Percentiles rank a stretch among this genome's conserved stretches.
These are phyloP conservation scores for Gerris lacustris DNA, from an alignment of 2,888 invertebrate genomes.

Conservation along the genomic window DNA sequence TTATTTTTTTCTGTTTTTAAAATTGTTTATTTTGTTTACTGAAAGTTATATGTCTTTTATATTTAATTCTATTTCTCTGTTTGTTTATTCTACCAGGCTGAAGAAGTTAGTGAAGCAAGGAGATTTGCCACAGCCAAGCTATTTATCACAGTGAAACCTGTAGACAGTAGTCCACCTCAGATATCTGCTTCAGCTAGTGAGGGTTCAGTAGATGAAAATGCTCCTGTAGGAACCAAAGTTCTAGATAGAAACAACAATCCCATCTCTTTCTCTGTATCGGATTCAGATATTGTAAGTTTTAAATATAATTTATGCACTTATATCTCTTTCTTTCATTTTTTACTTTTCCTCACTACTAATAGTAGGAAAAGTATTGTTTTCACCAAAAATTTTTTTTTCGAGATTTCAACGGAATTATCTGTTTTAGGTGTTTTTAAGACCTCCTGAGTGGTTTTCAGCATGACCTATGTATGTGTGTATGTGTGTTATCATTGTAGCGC, in stretches of 20 bases:
- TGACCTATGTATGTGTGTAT: no score
- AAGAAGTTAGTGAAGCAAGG: conserved; percentile 65
- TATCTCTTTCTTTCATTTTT: neutral
- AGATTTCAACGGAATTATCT: no score
- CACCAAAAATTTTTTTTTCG: no score
- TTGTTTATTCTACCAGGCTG: conserved; percentile 46
- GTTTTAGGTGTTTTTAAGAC: no score
- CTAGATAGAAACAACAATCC: conserved; percentile 53
- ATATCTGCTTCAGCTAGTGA: conserved; percentile 58
- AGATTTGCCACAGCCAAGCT: conserved; percentile 73
- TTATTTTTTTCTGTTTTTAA: no score
- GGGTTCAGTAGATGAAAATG: conserved; percentile 74
- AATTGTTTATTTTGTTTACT: no score
- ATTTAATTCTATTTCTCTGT: no score
- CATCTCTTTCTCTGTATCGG: conserved; percentile 61
- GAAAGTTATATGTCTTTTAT: no score
- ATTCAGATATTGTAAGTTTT: conserved; percentile 66
- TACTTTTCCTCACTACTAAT: no score
- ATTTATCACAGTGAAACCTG: conserved; percentile 67
- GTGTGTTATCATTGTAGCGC: no score
- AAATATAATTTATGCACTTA: neutral
- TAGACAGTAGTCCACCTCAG: conserved; percentile 73
- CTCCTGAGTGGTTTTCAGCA: no score
- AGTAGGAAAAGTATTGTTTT: no score
- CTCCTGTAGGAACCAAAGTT: conserved; percentile 70